Conservation (phyloP, 2,888 invertebrate species). For the Meliscaeva auricollis region DNA sequence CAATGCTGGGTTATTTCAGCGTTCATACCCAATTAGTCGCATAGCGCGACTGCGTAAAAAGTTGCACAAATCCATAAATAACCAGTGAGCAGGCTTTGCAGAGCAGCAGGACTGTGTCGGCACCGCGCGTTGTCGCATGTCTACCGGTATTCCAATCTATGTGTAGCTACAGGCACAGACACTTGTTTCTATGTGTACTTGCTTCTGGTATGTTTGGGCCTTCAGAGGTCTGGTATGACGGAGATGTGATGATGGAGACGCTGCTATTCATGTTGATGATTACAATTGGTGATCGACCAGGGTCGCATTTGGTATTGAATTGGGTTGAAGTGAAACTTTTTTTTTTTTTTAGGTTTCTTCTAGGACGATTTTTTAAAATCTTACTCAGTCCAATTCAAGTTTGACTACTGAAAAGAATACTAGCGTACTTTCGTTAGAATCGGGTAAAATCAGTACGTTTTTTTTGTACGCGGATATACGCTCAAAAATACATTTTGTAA, state of each 20-base stretch:
- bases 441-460: no score
- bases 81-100: constrained; percentile 78
- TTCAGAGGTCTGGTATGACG: constrained; percentile 58
- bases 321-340: no score
- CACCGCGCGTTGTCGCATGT: constrained; percentile 71
- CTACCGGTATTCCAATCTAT: constrained; percentile 71
- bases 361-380: no score
- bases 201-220: constrained; percentile 68
- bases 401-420: no score
- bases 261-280: constrained; percentile 64
- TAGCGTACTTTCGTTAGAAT: no score
- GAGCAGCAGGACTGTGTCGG: constrained; percentile 72
- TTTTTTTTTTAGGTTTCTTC: no score
- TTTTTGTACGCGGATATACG: no score
- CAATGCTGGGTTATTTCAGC: constrained; percentile 79
- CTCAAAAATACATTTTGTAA: no score
- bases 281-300: constrained; percentile 31
- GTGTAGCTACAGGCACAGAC: constrained; percentile 76
- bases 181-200: constrained; percentile 77
- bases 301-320: constrained; percentile 1
- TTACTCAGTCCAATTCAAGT: no score
- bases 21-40: constrained; percentile 84
- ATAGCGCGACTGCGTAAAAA: constrained; percentile 84
- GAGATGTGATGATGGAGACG: constrained; percentile 61
- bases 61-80: constrained; percentile 84